Conservation (phyloP, 1,140 invertebrate species). For the Gonatopus flavifemur region DNA sequence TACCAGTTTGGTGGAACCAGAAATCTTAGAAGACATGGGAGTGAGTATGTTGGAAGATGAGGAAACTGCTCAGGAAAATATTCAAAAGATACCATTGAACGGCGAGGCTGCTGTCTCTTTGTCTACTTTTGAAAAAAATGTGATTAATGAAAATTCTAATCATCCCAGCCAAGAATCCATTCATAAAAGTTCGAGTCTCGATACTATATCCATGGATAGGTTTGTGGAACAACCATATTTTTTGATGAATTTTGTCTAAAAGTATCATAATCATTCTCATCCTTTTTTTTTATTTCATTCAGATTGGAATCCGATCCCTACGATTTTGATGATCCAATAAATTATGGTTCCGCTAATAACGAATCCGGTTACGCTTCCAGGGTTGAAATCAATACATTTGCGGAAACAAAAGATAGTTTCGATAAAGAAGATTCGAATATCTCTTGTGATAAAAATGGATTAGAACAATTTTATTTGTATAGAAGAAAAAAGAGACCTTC, state of each 20-base stretch:
- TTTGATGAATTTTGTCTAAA: neutral
- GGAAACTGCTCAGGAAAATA: constrained; percentile 34
- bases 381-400: constrained; percentile 36
- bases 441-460: constrained; percentile 28
- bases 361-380: constrained; percentile 45
- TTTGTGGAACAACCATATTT: constrained; percentile 20
- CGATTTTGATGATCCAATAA: constrained; percentile 26
- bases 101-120: constrained; percentile 37
- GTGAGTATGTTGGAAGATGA: constrained; percentile 55
- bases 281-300: neutral
- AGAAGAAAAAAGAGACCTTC: constrained; percentile 46
- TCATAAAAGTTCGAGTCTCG: constrained; percentile 36
- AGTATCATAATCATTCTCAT: neutral
- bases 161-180: constrained; percentile 27
- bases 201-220: constrained; percentile 37
- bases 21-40: constrained; percentile 56
- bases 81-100: constrained; percentile 37
- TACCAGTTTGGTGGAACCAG: constrained; percentile 49
- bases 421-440: constrained; percentile 31
- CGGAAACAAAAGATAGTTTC: constrained; percentile 35
- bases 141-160: constrained; percentile 19
- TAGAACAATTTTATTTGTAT: constrained; percentile 46
- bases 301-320: constrained; percentile 36
- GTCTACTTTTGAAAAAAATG: constrained; percentile 20
- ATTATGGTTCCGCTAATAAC: constrained; percentile 27